These are phyloP conservation scores for Symphodus melops DNA, from an alignment of 2,113 vertebrate genomes.

Conservation along the genomic window DNA sequence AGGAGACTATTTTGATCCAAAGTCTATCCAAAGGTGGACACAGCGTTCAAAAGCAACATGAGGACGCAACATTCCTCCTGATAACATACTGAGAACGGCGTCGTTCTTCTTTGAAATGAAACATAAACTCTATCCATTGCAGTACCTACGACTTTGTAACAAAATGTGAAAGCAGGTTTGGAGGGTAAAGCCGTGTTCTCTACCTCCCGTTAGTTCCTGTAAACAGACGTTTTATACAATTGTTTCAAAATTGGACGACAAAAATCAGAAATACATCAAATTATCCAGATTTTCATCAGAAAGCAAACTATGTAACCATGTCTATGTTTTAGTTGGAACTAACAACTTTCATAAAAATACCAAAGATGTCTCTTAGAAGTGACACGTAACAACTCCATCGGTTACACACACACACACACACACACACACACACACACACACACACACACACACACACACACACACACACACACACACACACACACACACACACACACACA, in stretches of 20 bases:
- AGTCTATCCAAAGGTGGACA: too few relatives aligned
- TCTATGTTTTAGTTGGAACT: too few relatives aligned
- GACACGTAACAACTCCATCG: neutral
- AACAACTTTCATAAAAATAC: conserved; percentile 14
- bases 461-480: conserved; percentile 19
- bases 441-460: conserved; percentile 12
- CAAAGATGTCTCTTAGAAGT: conserved; percentile 15
- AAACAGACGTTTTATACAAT: neutral
- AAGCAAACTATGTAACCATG: neutral
- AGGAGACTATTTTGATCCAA: too few relatives aligned
- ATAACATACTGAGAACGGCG: too few relatives aligned
- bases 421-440: conserved; percentile 26
- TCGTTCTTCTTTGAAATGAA: neutral
- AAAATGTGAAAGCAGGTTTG: neutral
- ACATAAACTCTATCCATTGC: neutral
- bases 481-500: conserved; percentile 10
- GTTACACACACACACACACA: too few relatives aligned
- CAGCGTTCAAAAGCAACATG: too few relatives aligned
- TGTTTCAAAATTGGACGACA: conserved; percentile 9
- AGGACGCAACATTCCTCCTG: too few relatives aligned
- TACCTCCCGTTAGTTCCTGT: conserved; percentile 4
- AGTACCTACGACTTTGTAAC: neutral
- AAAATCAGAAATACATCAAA: neutral
- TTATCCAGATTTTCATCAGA: neutral
- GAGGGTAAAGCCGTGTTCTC: neutral